phyloP scores from a whole-genome alignment of 2,888 invertebrate species.

The Leucoma salicis region DNA sequence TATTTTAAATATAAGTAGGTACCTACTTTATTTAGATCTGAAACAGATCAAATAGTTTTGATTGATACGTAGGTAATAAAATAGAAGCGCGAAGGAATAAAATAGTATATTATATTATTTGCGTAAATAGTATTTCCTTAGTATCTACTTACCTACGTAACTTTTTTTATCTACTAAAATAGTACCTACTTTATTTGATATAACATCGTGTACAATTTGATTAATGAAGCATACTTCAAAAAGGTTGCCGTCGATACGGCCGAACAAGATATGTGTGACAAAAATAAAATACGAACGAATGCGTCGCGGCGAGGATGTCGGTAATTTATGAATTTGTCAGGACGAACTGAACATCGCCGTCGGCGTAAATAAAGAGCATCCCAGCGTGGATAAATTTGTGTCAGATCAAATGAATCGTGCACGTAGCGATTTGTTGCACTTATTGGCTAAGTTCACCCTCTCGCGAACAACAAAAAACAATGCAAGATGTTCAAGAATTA shows the following conservation, averaged over 20 bases:
- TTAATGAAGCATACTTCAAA: constrained; percentile 66
- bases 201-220: constrained; percentile 41
- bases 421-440: constrained; percentile 70
- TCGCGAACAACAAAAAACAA: constrained; percentile 43
- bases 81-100: too few relatives aligned
- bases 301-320: constrained; percentile 71
- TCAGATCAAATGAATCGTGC: constrained; percentile 81
- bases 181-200: too few relatives aligned
- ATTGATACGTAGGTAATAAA: too few relatives aligned
- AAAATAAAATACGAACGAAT: constrained; percentile 68
- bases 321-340: constrained; percentile 82
- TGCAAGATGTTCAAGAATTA: constrained; percentile 44
- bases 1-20: too few relatives aligned
- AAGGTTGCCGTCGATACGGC: constrained; percentile 63
- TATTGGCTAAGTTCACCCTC: constrained; percentile 54
- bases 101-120: too few relatives aligned
- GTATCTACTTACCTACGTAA: too few relatives aligned
- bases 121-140: too few relatives aligned
- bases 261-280: constrained; percentile 62
- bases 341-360: constrained; percentile 75
- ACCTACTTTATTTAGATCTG: too few relatives aligned
- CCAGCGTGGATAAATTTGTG: constrained; percentile 78
- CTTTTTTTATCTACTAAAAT: too few relatives aligned
- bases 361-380: constrained; percentile 75
- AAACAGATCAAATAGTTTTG: too few relatives aligned